Evolutionary conservation across 1,140 invertebrate genomes (phyloP).

Genomic region (Sminthurinus signatus): DNA sequence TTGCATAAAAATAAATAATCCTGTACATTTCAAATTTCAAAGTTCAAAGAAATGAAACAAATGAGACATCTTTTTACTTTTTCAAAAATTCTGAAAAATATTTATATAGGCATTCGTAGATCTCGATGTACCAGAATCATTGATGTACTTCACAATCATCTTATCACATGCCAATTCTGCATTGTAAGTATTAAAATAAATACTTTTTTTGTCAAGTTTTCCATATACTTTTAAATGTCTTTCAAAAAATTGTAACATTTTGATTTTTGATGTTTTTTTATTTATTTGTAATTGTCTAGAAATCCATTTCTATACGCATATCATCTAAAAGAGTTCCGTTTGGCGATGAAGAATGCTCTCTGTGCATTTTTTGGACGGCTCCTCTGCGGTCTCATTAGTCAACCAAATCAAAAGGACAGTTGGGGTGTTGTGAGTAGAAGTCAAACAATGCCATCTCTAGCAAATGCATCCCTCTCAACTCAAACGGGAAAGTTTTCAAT

Average conservation of each 20-base stretch:
- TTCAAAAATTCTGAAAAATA: not conserved
- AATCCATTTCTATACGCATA: slow-evolving; percentile 82
- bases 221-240: slow-evolving; percentile 53
- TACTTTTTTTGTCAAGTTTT: no score
- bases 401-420: slow-evolving; percentile 20
- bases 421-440: slow-evolving; percentile 34
- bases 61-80: no score
- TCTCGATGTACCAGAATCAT: slow-evolving; percentile 57
- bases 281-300: no score
- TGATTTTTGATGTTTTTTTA: no score
- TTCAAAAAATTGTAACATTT: no score
- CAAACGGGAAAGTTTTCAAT: slow-evolving; percentile 31
- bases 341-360: slow-evolving; percentile 36
- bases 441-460: slow-evolving; percentile 37
- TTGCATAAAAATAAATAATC: no score
- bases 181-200: no score
- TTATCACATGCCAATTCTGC: slow-evolving; percentile 83
- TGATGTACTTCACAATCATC: slow-evolving; percentile 77
- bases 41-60: no score
- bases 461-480: slow-evolving; percentile 24
- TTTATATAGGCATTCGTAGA: slow-evolving; percentile 59
- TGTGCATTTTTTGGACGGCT: slow-evolving; percentile 23
- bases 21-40: no score
- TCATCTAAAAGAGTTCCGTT: slow-evolving; percentile 71
- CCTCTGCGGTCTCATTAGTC: slow-evolving; percentile 32